Percentiles rank a stretch among this genome's conserved stretches.
These are phyloP conservation scores for Acinonyx jubatus DNA, from an alignment of 2,113 vertebrate species.

Conservation along the genomic window DNA sequence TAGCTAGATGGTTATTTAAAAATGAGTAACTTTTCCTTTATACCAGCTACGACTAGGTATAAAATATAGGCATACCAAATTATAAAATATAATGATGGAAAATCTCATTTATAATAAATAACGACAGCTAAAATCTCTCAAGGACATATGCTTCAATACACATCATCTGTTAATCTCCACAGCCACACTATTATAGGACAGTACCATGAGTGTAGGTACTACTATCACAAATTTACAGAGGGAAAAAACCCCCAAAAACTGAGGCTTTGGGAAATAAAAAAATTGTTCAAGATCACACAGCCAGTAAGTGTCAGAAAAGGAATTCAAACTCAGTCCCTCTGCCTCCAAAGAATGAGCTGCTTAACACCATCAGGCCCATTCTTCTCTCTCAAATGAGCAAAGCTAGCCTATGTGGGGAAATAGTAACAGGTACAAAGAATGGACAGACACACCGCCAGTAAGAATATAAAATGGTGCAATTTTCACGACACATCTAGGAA, in stretches of 20 bases:
- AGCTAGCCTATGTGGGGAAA: neutral
- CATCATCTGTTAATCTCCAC: neutral
- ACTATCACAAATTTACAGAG: neutral
- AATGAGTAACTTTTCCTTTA: neutral
- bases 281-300: neutral
- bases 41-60: neutral
- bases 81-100: neutral
- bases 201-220: neutral
- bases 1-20: neutral
- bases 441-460: neutral
- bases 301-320: neutral
- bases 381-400: neutral
- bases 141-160: neutral
- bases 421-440: neutral
- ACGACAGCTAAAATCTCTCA: neutral
- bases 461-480: neutral
- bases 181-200: neutral
- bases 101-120: neutral
- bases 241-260: neutral
- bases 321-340: neutral
- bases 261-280: neutral
- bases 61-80: neutral
- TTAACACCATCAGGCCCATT: neutral
- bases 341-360: neutral
- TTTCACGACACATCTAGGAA: neutral